phyloP scores from a whole-genome alignment of 2,888 invertebrate genomes.

The Lasioglossum marginatum region DNA sequence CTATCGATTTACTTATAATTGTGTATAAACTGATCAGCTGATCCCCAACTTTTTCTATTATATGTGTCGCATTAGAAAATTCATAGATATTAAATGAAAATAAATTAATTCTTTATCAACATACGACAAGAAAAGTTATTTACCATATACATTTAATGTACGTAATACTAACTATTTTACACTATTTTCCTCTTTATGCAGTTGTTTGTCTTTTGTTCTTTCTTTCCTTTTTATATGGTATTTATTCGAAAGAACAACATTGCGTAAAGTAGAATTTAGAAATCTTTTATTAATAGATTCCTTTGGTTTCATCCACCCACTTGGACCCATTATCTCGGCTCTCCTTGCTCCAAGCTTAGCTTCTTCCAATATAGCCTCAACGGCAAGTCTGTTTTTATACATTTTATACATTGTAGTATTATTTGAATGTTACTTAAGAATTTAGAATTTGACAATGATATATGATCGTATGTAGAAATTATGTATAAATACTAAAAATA shows the following conservation, averaged over 20 bases:
- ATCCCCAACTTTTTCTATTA: neutral
- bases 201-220: slow-evolving; percentile 52
- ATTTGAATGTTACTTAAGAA: neutral
- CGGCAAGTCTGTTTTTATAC: slow-evolving; percentile 76
- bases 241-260: slow-evolving; percentile 80
- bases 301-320: slow-evolving; percentile 82
- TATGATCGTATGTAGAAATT: neutral
- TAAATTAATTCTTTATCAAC: neutral
- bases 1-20: neutral
- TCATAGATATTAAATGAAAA: neutral
- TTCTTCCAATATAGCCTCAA: slow-evolving; percentile 81
- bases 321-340: slow-evolving; percentile 82
- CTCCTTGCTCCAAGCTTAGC: slow-evolving; percentile 81
- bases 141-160: neutral
- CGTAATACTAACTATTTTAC: slow-evolving; percentile 35
- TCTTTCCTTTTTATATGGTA: slow-evolving; percentile 59
- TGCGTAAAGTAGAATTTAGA: slow-evolving; percentile 81
- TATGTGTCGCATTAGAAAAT: neutral
- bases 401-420: slow-evolving; percentile 14
- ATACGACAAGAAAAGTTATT: neutral
- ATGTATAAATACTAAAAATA: neutral
- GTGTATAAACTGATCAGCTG: neutral
- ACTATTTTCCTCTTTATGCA: slow-evolving; percentile 40
- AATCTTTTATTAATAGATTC: slow-evolving; percentile 83
- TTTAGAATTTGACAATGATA: neutral